A percentile compares a stretch with the other conserved stretches of the same genome.
Conservation (phyloP, 1,140 invertebrate species). For the Hycleus phaleratus region DNA sequence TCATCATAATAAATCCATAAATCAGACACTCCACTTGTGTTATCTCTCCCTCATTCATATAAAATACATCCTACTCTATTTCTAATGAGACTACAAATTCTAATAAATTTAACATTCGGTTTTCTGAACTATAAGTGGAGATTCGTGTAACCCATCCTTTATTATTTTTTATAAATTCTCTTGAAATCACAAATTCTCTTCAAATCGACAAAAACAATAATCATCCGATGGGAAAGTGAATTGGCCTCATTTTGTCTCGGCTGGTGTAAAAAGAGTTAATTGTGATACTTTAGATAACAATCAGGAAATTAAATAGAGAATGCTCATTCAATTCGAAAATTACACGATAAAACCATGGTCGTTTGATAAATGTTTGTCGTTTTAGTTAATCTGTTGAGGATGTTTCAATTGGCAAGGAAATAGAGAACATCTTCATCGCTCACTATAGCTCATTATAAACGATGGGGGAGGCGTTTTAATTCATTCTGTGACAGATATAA, state of each 20-base stretch:
- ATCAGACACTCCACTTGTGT: no score
- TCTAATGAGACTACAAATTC: no score
- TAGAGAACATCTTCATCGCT: constrained; percentile 1
- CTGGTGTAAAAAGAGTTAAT: constrained; percentile 17
- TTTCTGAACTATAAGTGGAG: no score
- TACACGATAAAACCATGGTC: constrained; percentile 23
- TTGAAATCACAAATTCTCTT: no score
- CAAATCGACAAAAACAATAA: no score
- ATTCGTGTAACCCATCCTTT: no score
- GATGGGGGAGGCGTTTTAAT: background rate
- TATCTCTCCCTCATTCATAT: no score
- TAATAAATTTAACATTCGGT: no score
- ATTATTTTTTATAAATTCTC: no score
- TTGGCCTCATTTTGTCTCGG: background rate
- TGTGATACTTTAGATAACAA: constrained; percentile 18
- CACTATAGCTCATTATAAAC: constrained; percentile 2
- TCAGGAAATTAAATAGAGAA: constrained; percentile 25
- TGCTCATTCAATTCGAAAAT: constrained; percentile 22
- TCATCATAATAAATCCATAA: background rate
- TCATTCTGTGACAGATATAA: background rate
- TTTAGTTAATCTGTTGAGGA: constrained; percentile 25
- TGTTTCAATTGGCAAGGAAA: constrained; percentile 25
- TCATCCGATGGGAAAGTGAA: background rate
- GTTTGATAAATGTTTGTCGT: constrained; percentile 23
- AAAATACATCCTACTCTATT: no score